phyloP scores from a whole-genome alignment of 2,888 invertebrate species.

The Noctua pronuba region DNA sequence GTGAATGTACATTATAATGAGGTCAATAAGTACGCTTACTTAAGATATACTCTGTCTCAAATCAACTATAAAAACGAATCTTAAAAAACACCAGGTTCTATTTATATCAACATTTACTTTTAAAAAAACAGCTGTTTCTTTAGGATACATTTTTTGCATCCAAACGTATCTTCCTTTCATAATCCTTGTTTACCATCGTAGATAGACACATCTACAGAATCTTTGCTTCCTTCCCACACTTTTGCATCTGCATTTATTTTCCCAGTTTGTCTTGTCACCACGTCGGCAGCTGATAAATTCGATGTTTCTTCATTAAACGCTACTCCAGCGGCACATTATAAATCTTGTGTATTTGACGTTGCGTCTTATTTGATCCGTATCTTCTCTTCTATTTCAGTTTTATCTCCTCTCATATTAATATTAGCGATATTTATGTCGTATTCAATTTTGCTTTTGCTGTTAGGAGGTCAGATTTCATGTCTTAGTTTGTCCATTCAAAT shows the following conservation, averaged over 20 bases:
- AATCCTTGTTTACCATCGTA: not conserved
- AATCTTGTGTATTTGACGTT: conserved; percentile 71
- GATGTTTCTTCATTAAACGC: conserved; percentile 69
- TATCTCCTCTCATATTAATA: conserved; percentile 53
- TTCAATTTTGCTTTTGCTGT: conserved; percentile 28
- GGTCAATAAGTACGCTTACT: not conserved
- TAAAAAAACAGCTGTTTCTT: not conserved
- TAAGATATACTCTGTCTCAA: not conserved
- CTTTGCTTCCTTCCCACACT: conserved; percentile 35
- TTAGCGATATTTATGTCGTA: conserved; percentile 57
- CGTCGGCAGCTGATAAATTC: conserved; percentile 71
- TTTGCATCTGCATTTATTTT: conserved; percentile 58
- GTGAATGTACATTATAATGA: not conserved
- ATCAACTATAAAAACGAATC: not conserved
- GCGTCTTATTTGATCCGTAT: conserved; percentile 64
- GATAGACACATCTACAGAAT: conserved; percentile 14
- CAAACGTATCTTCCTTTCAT: not conserved
- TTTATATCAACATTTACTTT: not conserved
- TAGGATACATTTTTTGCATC: conserved; percentile 24
- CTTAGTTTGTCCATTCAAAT: not conserved
- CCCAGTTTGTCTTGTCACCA: conserved; percentile 60
- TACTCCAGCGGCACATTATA: conserved; percentile 63
- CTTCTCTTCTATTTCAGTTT: conserved; percentile 64
- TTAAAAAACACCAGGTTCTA: not conserved
- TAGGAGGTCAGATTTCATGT: conserved; percentile 2